Base-by-base conservation (phyloP, 37 sponge, comb jelly and placozoan genomes). In the Agelas oroides region DNA sequence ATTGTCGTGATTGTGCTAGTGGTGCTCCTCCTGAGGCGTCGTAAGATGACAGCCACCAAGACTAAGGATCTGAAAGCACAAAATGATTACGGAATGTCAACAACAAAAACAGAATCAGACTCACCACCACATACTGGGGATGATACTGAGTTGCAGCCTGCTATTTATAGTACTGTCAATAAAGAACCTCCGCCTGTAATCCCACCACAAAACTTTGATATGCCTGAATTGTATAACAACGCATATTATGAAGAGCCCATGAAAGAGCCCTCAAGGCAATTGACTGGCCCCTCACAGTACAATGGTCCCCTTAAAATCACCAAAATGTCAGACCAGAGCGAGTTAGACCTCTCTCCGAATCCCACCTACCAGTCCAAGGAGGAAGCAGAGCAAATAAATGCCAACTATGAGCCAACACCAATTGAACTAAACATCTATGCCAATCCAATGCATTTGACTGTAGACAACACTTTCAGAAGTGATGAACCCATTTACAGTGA, bases 401-500 rank as follows among this genome's bases (percentile, higher is more conserved):
- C 3, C 46, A 46, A 12, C 46, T 46, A 46, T 8, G 8, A 46
- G 46, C 46, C 11, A 1, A 78, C 0, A 12, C 40, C 18, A 0
- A 36, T 23, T 23, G 32, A 5, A 11, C 46, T 19, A 15, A n/a
- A n/a, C 57, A 74, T 23, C 5, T 54, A 55, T 32, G 12, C 61
- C 66, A 13, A 65, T 5, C 62, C 54, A 16, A 21, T 13, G 72
- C 21, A 11, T 30, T 12, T 19, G 19, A 31, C 28, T 2, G 1
- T 2, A 23, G 24, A 38, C 5, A 57, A 35, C 25, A 36, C 34
- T 23, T 33, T 54, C 36, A 32, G 21, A 17, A 56, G 36, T 37
- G 17, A 30, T 0, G 79, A 73, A 21, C 73, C 88, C 30, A 24
- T 87, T 20, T 87, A 80, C 74, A 80, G 76, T 38, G 81, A 72